Base-by-base conservation (phyloP, 2,888 invertebrate species). In the Plemyria rubiginata region DNA sequence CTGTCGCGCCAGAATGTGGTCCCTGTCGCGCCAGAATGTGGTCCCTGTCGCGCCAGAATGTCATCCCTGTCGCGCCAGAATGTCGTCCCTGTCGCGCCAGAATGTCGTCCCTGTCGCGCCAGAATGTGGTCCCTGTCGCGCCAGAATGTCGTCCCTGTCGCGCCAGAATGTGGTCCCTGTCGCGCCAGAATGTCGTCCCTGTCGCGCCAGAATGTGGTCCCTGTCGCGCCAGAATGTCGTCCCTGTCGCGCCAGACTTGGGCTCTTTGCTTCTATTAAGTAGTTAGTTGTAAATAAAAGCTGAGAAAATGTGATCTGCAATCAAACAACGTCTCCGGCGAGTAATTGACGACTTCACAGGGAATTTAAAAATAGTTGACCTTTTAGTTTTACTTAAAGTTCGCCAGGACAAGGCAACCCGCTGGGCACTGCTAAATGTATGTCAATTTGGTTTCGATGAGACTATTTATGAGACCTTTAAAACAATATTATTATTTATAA, bases 291-390 rank as follows among this genome's bases (percentile, higher is more conserved):
- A 54, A 54, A 54, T 29, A 54, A 60, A 43, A 36, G 45, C 36
- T 50, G 2, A 28, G 32, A 46, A n/a, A 29, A 13, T 7, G 13
- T 15, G 5, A 12, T 16, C 49, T 48, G 46, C 59, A 48, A 54
- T 55, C 54, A 48, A 55, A 48, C 46, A 9, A 36, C 46, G 41
- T 54, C 28, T 53, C 12, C 12, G 40, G 45, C 38, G 9, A 13
- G 29, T 13, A 49, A 36, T 54, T 38, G 5, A 45, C 9, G 11
- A 45, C 45, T 45, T 45, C 9, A 11, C 9, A 38, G n/a, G 1
- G 45, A 43, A 51, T 54, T 54, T 50, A 51, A 40, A 62, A 62
- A 62, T 51, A 62, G 62, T 57, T 13, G 16, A 51, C 46, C 32
- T 53, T 48, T 58, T 54, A 52, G 28, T 55, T 41, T 48, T 46